Conservation (phyloP, 1,140 invertebrate genomes). For the Lethocerus indicus region DNA sequence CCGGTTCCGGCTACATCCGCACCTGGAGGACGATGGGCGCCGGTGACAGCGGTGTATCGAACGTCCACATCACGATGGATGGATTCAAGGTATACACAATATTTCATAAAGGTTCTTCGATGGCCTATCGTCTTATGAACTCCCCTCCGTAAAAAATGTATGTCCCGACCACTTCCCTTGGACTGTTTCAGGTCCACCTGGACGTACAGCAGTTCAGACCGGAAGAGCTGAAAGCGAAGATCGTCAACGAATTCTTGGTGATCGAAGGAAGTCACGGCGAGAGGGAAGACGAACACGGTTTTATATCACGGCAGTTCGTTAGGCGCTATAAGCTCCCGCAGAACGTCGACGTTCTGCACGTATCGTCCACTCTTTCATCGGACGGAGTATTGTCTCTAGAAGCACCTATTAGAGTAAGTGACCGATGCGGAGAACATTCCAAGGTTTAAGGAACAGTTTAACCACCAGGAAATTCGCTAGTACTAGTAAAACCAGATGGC, state of each 20-base stretch:
- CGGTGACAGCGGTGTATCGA: constrained; percentile 6
- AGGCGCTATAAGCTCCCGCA: constrained; percentile 42
- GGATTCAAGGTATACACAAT: constrained; percentile 29
- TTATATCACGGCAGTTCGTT: constrained; percentile 39
- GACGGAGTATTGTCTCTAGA: constrained; percentile 42
- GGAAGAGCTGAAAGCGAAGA: constrained; percentile 60
- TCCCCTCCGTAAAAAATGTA: too few species aligned
- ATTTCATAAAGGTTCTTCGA: too few species aligned
- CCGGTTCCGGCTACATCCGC: constrained; percentile 6
- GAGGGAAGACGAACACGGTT: constrained; percentile 40
- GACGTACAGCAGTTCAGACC: constrained; percentile 64
- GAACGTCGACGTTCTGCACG: constrained; percentile 35
- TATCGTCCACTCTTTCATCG: constrained; percentile 37
- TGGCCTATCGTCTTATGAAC: too few species aligned
- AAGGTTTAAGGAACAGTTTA: too few species aligned
- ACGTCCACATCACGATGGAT: neutral
- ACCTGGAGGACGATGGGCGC: constrained; percentile 3
- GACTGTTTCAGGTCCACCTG: too few species aligned
- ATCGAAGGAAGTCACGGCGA: constrained; percentile 56
- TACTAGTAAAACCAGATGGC: too few species aligned
- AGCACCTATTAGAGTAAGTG: too few species aligned
- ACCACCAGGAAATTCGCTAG: too few species aligned
- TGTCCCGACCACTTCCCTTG: too few species aligned
- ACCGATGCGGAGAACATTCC: too few species aligned
- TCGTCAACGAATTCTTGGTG: constrained; percentile 40